phyloP scores from a whole-genome alignment of 2,113 vertebrate genomes.

The Cephalopholis sonnerati region DNA sequence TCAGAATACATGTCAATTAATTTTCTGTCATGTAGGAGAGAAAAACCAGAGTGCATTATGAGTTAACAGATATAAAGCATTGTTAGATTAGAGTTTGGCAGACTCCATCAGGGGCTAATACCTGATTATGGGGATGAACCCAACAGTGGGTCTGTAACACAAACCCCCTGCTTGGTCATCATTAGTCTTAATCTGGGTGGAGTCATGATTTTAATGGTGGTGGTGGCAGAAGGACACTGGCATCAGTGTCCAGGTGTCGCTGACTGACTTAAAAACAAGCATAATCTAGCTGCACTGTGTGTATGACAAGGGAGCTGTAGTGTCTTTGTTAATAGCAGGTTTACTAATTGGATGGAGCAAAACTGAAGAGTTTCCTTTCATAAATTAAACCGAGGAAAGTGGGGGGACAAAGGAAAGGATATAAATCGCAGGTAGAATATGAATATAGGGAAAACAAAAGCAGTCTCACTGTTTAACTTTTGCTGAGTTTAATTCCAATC shows the following conservation, averaged over 20 bases:
- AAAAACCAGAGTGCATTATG: not conserved
- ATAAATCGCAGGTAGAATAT: not conserved
- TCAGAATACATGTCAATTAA: no score
- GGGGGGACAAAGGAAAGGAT: not conserved
- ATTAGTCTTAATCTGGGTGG: conserved; percentile 41
- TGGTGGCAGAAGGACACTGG: not conserved
- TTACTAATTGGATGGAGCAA: not conserved
- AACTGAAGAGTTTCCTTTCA: not conserved
- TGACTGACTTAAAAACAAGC: not conserved
- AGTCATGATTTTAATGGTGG: conserved; percentile 10
- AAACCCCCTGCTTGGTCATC: conserved; percentile 39
- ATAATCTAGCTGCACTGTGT: not conserved
- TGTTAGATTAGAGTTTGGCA: conserved; percentile 45
- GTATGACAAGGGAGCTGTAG: not conserved
- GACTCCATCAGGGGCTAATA: conserved; percentile 46
- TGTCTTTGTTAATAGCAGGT: not conserved
- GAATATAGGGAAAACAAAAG: not conserved
- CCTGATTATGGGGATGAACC: conserved; percentile 49
- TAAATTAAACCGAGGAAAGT: not conserved
- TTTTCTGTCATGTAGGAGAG: not conserved
- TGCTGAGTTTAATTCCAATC: not conserved
- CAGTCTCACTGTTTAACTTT: not conserved
- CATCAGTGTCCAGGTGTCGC: not conserved
- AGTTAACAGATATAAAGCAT: not conserved
- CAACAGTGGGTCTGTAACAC: conserved; percentile 21